Conservation (phyloP, 2,888 invertebrate genomes). For the Lochmaea capreae region DNA sequence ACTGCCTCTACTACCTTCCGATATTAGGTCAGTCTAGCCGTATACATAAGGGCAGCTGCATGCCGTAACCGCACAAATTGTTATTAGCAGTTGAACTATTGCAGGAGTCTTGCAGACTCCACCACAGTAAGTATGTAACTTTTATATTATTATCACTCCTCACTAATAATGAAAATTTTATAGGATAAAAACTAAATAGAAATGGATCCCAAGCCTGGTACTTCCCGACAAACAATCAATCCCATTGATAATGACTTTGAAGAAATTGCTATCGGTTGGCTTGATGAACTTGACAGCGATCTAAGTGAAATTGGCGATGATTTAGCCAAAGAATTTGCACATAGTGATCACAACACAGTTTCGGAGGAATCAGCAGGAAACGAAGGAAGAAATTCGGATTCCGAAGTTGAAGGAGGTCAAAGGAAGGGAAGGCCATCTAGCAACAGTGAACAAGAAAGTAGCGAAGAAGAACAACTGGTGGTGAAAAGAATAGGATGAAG, state of each 20-base stretch:
- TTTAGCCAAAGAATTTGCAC: not conserved
- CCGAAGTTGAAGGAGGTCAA: not conserved
- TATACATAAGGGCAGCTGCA: too few species aligned
- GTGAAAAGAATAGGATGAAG: not conserved
- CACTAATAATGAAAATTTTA: too few species aligned
- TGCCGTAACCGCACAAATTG: too few species aligned
- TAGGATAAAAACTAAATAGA: too few species aligned
- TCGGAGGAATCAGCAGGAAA: slow-evolving; percentile 3
- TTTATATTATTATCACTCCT: too few species aligned
- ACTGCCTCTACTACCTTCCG: too few species aligned
- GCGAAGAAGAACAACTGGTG: slow-evolving; percentile 4
- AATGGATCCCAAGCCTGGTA: too few species aligned
- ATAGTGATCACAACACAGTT: slow-evolving; percentile 3
- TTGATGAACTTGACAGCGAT: slow-evolving; percentile 2
- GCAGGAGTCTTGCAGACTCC: too few species aligned
- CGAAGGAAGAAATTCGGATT: not conserved
- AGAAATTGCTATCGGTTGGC: not conserved
- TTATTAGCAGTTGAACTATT: too few species aligned
- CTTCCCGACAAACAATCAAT: too few species aligned
- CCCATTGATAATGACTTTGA: not conserved
- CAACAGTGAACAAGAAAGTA: slow-evolving; percentile 4
- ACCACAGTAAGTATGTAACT: too few species aligned
- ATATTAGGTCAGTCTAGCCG: too few species aligned
- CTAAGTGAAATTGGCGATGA: not conserved
- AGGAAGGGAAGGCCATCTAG: not conserved